phyloP scores from a whole-genome alignment of 2,888 invertebrate genomes.

The Coenonympha arcania region DNA sequence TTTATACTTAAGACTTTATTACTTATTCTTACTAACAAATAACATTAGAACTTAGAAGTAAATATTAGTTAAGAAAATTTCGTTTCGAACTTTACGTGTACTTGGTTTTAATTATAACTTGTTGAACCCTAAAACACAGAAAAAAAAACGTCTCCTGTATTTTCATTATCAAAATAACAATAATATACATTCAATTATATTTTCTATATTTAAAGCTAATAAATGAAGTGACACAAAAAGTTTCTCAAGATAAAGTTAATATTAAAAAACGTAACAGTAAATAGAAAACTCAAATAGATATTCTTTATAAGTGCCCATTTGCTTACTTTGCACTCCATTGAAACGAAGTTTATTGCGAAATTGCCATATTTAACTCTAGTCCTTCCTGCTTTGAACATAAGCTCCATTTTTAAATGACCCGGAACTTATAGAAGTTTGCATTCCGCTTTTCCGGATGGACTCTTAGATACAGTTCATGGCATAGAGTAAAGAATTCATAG shows the following conservation, averaged over 20 bases:
- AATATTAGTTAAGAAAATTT: too few relatives aligned
- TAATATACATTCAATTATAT: too few relatives aligned
- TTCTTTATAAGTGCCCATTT: slow-evolving; percentile 18
- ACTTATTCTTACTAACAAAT: too few relatives aligned
- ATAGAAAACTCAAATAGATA: slow-evolving; percentile 19
- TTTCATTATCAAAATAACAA: too few relatives aligned
- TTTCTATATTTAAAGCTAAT: too few relatives aligned
- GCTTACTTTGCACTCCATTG: slow-evolving; percentile 21
- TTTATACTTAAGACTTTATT: too few relatives aligned
- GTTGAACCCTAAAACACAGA: too few relatives aligned
- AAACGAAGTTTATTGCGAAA: slow-evolving; percentile 12
- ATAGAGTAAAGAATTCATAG: slow-evolving; percentile 18
- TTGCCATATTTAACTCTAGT: slow-evolving; percentile 1
- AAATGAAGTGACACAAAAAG: not conserved
- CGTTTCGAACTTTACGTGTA: too few relatives aligned
- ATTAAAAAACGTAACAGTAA: slow-evolving; percentile 6
- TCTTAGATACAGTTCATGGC: slow-evolving; percentile 21
- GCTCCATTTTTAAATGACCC: not conserved
- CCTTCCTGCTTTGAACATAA: slow-evolving; percentile 6
- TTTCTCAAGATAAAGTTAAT: not conserved
- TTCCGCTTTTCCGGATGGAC: slow-evolving; percentile 26
- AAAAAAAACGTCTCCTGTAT: too few relatives aligned
- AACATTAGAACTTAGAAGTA: too few relatives aligned
- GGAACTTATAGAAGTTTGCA: slow-evolving; percentile 16
- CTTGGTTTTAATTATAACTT: too few relatives aligned